phyloP scores from a whole-genome alignment of 64 coral and sea anemone species.

The Stichodactyla mertensii region DNA sequence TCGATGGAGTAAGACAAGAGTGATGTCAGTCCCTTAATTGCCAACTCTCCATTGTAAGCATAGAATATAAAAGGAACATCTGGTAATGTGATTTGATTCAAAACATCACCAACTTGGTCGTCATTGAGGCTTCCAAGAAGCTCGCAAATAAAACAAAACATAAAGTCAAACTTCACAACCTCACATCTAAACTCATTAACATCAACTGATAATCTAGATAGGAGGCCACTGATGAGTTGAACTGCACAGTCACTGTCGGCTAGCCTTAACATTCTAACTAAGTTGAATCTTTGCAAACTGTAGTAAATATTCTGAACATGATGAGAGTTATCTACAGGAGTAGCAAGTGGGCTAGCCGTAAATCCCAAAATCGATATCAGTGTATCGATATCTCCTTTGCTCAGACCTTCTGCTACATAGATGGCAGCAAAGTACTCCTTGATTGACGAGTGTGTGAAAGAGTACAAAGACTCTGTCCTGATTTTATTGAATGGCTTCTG shows the following conservation, averaged over 20 bases:
- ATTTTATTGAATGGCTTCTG: slow-evolving; percentile 17
- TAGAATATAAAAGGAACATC: not conserved
- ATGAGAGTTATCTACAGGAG: not conserved
- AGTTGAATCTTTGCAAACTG: not conserved
- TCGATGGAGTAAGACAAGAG: not conserved
- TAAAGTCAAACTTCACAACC: not conserved
- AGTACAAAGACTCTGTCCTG: slow-evolving; percentile 14
- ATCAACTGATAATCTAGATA: not conserved
- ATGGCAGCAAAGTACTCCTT: slow-evolving; percentile 35
- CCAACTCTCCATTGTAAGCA: not conserved
- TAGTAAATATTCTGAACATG: not conserved
- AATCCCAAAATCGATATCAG: not conserved
- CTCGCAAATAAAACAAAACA: not conserved
- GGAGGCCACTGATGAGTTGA: not conserved
- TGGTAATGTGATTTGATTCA: not conserved
- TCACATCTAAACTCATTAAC: not conserved
- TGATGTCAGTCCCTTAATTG: not conserved
- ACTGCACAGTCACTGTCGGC: not conserved
- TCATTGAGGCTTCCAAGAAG: not conserved
- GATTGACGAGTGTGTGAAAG: slow-evolving; percentile 25
- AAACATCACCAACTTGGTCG: not conserved
- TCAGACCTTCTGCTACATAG: not conserved
- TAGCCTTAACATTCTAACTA: not conserved
- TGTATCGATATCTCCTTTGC: not conserved
- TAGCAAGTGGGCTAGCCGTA: not conserved